Base-by-base conservation (phyloP, 2,797 vertebrate genomes). In the Neosalanx taihuensis region DNA sequence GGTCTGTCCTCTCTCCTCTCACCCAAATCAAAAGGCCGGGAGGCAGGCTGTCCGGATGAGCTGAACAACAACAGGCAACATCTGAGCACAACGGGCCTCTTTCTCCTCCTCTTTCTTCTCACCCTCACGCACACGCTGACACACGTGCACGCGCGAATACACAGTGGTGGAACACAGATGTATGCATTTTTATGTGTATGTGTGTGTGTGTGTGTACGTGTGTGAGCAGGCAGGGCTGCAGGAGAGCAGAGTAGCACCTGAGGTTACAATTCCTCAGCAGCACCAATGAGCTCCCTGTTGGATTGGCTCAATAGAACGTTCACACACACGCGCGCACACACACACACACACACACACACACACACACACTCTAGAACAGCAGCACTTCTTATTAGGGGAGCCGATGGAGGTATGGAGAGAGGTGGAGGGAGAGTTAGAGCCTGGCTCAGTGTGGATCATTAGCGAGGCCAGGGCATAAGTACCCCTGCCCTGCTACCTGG, bases 251-350 rank as follows among this genome's bases (percentile, higher is more conserved):
- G 41, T 13, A 68, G 66, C 67, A 77, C 74, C 76, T 66, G 71
- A 20, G 76, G 78, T 75, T 79, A 76, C 63, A 37, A 70, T 70
- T 74, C 75, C 76, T 73, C 35, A 78, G 57, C 83, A 68, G 15
- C 35, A 56, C 72, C 83, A 76, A 76, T 79, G 79, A 77, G 75
- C n/a, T 77, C 81, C 73, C 76, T 70, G 73, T 69, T 75, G 81
- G 69, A 71, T 79, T 69, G 56, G 73, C 72, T 80, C 63, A 9
- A 75, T 76, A 46, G 10, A 76, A 77, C 58, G 30, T 65, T 20
- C 64, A 6, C 61, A 65, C 59, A 35, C 46, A 20, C 20, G 20
- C 37, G 57, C 63, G 64, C 57, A 15, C 6, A 56, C 46, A 26
- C 46, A 62, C 72, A 46, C 41, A n/a, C n/a, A n/a, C n/a, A n/a